Evolutionary conservation across 2,888 invertebrate genomes (phyloP).

Genomic region (Sialis fuliginosa): DNA sequence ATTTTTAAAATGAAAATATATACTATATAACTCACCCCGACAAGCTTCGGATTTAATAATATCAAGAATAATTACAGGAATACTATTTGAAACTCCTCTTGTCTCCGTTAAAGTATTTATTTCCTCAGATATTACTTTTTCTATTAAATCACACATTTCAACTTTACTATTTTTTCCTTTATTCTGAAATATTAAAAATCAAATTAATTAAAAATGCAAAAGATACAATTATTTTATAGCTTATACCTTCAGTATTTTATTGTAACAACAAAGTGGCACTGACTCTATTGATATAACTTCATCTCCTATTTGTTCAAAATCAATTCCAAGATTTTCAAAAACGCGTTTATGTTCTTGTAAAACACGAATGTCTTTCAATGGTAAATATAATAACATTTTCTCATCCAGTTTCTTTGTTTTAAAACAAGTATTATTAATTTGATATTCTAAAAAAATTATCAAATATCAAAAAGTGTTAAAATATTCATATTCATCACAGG

Average conservation of each 20-base stretch:
- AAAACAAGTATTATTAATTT: background rate
- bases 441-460: background rate
- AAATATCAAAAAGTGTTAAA: background rate
- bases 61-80: conserved; percentile 27
- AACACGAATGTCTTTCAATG: too few relatives aligned
- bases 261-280: conserved; percentile 44
- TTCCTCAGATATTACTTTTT: conserved; percentile 38
- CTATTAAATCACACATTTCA: conserved; percentile 25
- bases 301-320: conserved; percentile 26
- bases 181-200: background rate
- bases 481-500: background rate
- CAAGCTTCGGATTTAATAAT: conserved; percentile 46
- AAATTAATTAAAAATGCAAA: background rate
- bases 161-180: conserved; percentile 20
- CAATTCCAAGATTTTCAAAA: conserved; percentile 39
- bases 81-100: conserved; percentile 21
- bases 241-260: conserved; percentile 27
- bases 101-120: conserved; percentile 31
- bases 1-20: too few relatives aligned
- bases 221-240: conserved; percentile 23
- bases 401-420: background rate
- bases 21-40: conserved; percentile 34
- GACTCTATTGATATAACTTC: conserved; percentile 28
- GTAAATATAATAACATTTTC: background rate
- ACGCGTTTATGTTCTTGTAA: conserved; percentile 29